Evolutionary conservation across 2,113 vertebrate species (phyloP).

Genomic region (Rynchops niger): DNA sequence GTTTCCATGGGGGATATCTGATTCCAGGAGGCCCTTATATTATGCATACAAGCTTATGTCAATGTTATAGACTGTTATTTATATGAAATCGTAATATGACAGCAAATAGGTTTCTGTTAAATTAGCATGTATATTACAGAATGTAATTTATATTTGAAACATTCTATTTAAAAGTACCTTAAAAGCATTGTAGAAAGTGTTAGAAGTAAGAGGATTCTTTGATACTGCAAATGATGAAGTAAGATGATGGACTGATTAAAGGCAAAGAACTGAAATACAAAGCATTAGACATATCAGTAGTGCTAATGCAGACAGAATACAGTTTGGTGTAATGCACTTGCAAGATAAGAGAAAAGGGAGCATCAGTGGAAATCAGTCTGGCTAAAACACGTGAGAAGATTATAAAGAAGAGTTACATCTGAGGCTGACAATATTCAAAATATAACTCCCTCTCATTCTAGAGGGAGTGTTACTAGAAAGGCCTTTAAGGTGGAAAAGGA

Average conservation of each 20-base stretch:
- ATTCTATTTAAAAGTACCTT: not conserved
- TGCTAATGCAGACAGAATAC: not conserved
- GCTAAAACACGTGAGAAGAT: not conserved
- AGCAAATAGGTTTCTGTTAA: not conserved
- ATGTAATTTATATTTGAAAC: not conserved
- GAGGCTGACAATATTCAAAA: not conserved
- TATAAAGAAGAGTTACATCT: not conserved
- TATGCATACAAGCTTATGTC: not conserved
- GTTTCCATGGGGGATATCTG: conserved; percentile 1
- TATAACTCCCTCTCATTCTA: not conserved
- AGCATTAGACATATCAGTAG: not conserved
- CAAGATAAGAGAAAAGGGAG: not conserved
- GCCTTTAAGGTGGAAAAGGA: not conserved
- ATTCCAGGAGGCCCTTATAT: not conserved
- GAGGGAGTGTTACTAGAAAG: not conserved
- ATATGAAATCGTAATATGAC: not conserved
- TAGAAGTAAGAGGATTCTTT: not conserved
- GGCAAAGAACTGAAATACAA: not conserved
- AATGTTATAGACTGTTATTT: not conserved
- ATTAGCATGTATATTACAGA: not conserved
- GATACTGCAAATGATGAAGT: not conserved
- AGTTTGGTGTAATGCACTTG: not conserved
- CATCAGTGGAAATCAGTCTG: not conserved
- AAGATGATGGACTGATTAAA: not conserved
- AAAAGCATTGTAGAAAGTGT: not conserved